Percentiles rank a stretch among this genome's conserved stretches.
phyloP scores from a whole-genome alignment of 2,797 vertebrate genomes.

The Catostomus latipinnis region DNA sequence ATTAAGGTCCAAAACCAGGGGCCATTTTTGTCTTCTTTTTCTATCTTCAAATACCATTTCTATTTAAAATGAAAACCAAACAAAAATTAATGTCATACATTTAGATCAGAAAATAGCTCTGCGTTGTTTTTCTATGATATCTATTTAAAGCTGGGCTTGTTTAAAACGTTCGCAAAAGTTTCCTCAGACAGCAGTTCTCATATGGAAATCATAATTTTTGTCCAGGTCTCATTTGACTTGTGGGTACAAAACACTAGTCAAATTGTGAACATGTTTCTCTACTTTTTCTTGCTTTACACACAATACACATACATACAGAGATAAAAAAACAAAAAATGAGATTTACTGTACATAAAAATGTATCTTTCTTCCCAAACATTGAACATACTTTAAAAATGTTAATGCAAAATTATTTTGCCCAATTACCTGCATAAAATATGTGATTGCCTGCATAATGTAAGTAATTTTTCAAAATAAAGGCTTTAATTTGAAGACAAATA shows the following conservation, averaged over 20 bases:
- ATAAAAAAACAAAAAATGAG: too few species aligned
- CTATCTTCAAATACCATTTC: slow-evolving; percentile 76
- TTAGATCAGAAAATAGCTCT: slow-evolving; percentile 67
- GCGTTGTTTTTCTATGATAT: slow-evolving; percentile 70
- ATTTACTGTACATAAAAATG: too few species aligned
- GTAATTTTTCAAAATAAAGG: too few species aligned
- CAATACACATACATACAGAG: too few species aligned
- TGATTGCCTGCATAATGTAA: too few species aligned
- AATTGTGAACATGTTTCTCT: too few species aligned
- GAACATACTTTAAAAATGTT: too few species aligned
- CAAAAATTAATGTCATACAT: slow-evolving; percentile 83
- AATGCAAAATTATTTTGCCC: too few species aligned
- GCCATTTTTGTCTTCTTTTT: slow-evolving; percentile 67
- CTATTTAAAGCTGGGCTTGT: slow-evolving; percentile 74
- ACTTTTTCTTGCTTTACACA: too few species aligned
- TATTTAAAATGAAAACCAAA: slow-evolving; percentile 84
- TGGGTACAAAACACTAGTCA: neutral
- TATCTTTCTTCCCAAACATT: too few species aligned
- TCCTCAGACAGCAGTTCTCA: slow-evolving; percentile 51
- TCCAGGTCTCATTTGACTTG: slow-evolving; percentile 56
- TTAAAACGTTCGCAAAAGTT: slow-evolving; percentile 67
- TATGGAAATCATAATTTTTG: slow-evolving; percentile 60
- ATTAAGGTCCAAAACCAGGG: slow-evolving; percentile 78
- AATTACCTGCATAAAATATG: too few species aligned
- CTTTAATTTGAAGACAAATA: too few species aligned